Base-by-base conservation (phyloP, 1,140 invertebrate species). In the Drosophila miranda region DNA sequence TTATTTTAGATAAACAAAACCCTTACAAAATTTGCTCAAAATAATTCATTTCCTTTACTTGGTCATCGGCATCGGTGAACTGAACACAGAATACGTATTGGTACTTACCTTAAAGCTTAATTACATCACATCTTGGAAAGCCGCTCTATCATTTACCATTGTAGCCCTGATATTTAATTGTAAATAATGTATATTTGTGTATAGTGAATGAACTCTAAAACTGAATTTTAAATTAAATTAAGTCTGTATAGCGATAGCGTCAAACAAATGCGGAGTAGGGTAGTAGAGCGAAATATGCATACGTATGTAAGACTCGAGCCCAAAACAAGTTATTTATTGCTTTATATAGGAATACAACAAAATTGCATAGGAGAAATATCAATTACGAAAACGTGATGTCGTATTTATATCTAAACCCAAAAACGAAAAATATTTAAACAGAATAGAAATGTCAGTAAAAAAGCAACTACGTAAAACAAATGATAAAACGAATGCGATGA, bases 121-220 rank as follows among this genome's bases (percentile, higher is more conserved):
- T 72, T 69, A 57, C 45, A 54, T 67, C 51, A 58, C 44, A 66
- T 56, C 42, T 67, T 54, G 42, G 43, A 63, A 56, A 64, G 56
- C 63, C 61, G 55, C 62, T 59, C 67, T 81, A 71, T 77, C 56
- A 67, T 64, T 67, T 60, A 58, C 59, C 57, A 52, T 62, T 53
- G 51, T 61, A 78, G 59, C 58, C 55, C 68, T 81, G 58, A 63
- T 71, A 69, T 69, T 82, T 78, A 84, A 57, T 43, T 87, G 82
- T 87, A 87, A 88, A 88, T 88, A 88, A 77, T 88, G 83, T 88
- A 88, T 88, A 88, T 88, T 88, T 88, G 83, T 88, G 83, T 88
- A 88, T 88, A 88, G 79, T 73, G 66, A 63, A 77, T 64, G 67
- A 63, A 75, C 67, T 59, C 48, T 70, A 77, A 52, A 88, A 78